Evolutionary conservation across 2,888 invertebrate species (phyloP), one percentile per base, ranked within the genome.

Genomic region (Scaptomyza parva): DNA sequence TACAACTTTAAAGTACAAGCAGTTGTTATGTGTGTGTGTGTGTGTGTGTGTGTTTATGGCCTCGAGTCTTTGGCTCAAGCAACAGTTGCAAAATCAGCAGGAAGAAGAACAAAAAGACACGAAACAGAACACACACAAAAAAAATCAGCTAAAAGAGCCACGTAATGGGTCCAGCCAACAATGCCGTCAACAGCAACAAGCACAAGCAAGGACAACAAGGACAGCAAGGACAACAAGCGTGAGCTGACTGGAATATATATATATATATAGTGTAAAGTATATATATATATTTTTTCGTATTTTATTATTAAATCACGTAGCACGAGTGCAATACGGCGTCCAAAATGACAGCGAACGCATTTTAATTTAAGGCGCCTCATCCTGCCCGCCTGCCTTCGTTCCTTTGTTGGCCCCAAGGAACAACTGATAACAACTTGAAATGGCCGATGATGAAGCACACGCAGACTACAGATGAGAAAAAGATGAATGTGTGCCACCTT

Each of bases 221-320:
- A 65, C 75, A 84, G 83, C 78, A 75, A 71, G 35, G 8, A 35
- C 6, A 35, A 37, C 9, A 37, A 37, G 17, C 37, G 57, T 72
- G n/a, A n/a, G 71, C 87, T 86, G 81, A 78, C 87, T 81, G 82
- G 81, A 85, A 85, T 82, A 37, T 9, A 17, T 14, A 35, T 8
- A 35, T 28, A 7, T 1, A 11, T 30, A 30, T 30, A 30, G 11
- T 12, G 0, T 3, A 3, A 2, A 1, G 0, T 35, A 2, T 9
- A 17, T 17, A 14, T 37, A 33, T 33, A 33, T 33, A 81, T 86
- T 78, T 86, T 80, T 70, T 43, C 59, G 64, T 66, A 77, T 80
- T 86, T 86, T 86, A 77, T 84, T 84, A 84, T 88, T 88, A 84
- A 88, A 84, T 84, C 83, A 84, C 83, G 83, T 84, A 84, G 80